Conservation (phyloP, 2,797 vertebrate genomes). For the Nyctibius grandis region DNA sequence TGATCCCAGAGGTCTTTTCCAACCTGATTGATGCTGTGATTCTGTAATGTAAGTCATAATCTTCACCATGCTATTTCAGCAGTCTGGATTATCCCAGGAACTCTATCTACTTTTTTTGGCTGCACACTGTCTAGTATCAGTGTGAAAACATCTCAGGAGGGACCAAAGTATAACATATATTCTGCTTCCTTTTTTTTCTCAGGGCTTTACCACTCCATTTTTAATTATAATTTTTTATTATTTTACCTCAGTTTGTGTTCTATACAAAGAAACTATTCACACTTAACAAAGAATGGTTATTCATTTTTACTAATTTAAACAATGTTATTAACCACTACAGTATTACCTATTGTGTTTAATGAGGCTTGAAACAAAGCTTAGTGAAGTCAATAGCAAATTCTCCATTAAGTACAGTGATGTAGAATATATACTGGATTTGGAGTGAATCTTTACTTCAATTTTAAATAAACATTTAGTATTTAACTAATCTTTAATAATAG, state of each 20-base stretch:
- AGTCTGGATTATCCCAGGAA: not conserved
- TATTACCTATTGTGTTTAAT: conserved; percentile 17
- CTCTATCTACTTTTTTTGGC: not conserved
- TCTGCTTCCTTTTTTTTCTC: not conserved
- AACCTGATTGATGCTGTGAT: too few species aligned
- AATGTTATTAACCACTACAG: not conserved
- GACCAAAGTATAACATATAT: not conserved
- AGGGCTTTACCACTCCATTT: not conserved
- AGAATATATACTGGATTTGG: not conserved
- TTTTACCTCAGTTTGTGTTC: not conserved
- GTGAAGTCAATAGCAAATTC: not conserved
- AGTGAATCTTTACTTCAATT: not conserved
- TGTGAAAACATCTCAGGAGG: not conserved
- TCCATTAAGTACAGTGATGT: not conserved
- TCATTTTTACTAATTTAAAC: not conserved
- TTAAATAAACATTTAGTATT: not conserved
- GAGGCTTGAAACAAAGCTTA: conserved; percentile 2
- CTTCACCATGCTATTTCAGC: not conserved
- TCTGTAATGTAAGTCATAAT: not conserved
- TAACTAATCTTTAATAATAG: not conserved
- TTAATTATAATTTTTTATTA: not conserved
- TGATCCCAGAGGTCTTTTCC: too few species aligned
- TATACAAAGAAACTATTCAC: not conserved
- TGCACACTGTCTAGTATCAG: not conserved
- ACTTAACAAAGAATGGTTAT: not conserved